phyloP scores from a whole-genome alignment of 2,888 invertebrate genomes.

The Allacma fusca region DNA sequence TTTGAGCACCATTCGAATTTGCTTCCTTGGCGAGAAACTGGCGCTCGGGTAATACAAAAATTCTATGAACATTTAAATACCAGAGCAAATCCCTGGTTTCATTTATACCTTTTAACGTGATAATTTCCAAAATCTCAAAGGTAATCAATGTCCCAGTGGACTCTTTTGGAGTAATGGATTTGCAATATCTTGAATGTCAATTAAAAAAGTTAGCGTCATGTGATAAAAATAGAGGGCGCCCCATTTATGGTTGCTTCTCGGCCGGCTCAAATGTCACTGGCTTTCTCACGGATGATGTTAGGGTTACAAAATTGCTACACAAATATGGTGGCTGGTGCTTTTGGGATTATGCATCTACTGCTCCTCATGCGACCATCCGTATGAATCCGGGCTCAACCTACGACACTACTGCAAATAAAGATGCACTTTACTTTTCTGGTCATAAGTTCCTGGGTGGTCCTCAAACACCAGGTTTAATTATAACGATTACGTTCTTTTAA shows the following conservation, averaged over 20 bases:
- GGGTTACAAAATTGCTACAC: constrained; percentile 81
- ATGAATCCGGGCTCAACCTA: constrained; percentile 82
- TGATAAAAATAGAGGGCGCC: constrained; percentile 66
- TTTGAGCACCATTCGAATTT: constrained; percentile 79
- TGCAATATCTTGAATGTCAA: constrained; percentile 34
- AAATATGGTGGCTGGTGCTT: constrained; percentile 83
- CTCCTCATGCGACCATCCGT: constrained; percentile 79
- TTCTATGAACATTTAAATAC: too few species aligned
- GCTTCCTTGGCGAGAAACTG: constrained; percentile 81
- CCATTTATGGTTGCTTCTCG: constrained; percentile 84
- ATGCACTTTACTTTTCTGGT: constrained; percentile 70
- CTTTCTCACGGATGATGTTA: constrained; percentile 82
- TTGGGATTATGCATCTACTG: constrained; percentile 89
- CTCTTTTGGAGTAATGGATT: constrained; percentile 47
- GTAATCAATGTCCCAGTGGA: constrained; percentile 49
- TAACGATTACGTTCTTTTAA: neutral
- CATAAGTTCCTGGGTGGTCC: constrained; percentile 58
- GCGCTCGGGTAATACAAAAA: constrained; percentile 65
- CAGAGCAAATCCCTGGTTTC: too few species aligned
- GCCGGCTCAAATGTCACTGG: constrained; percentile 91
- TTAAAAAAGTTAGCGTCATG: constrained; percentile 31
- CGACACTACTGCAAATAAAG: constrained; percentile 73
- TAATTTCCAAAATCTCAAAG: too few species aligned
- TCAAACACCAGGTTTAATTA: constrained; percentile 57
- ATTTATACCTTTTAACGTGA: too few species aligned